phyloP scores from a whole-genome alignment of 2,113 vertebrate genomes.

The Columba livia region DNA sequence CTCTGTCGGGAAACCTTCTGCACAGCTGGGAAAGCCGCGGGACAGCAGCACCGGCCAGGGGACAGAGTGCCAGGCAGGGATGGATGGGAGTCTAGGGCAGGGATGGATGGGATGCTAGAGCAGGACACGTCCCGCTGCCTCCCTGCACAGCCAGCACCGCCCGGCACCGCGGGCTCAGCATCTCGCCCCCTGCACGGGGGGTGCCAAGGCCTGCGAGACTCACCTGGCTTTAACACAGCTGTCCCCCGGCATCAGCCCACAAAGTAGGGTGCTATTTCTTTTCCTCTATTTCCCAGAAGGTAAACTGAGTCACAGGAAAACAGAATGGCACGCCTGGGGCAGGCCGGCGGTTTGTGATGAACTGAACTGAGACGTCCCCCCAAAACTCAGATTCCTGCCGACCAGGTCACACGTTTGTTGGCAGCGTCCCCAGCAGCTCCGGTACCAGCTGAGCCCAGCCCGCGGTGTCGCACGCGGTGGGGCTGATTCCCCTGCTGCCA shows the following conservation, averaged over 20 bases:
- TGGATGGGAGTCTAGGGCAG: background rate
- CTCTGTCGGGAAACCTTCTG: background rate
- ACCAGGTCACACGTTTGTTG: background rate
- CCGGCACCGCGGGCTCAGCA: background rate
- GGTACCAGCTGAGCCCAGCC: background rate
- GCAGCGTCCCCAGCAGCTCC: background rate
- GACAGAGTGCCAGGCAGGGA: background rate
- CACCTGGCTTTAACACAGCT: background rate
- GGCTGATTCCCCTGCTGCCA: background rate
- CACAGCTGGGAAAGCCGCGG: background rate
- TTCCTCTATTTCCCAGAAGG: background rate
- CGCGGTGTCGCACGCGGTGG: rapidly evolving
- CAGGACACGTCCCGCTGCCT: background rate
- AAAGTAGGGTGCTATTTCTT: background rate
- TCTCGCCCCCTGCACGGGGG: background rate
- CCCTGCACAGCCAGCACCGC: background rate
- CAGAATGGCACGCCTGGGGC: background rate
- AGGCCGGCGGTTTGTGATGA: background rate
- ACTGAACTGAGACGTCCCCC: background rate
- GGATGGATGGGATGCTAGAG: background rate
- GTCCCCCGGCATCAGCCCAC: background rate
- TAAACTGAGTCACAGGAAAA: background rate
- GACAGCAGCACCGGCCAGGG: background rate
- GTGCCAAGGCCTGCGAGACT: background rate
- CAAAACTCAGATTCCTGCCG: background rate